Conservation (phyloP, 2,797 vertebrate species). For the Rallus crepitans region DNA sequence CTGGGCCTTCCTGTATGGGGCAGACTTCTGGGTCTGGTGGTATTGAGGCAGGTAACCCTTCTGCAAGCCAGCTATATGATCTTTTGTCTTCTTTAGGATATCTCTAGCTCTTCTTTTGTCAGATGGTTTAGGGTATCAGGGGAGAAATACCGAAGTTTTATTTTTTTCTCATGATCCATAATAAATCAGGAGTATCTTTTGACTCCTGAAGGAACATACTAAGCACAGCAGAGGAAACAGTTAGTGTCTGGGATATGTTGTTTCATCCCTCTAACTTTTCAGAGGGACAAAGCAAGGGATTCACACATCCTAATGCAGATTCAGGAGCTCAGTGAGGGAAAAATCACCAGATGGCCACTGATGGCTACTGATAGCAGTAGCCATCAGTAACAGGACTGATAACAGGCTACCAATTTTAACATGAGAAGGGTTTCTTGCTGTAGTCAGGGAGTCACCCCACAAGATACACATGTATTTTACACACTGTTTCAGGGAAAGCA, state of each 20-base stretch:
- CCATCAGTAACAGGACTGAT: not conserved
- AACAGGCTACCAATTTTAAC: not conserved
- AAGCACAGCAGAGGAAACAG: not conserved
- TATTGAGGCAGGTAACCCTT: not conserved
- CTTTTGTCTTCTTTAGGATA: not conserved
- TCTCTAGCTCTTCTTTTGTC: not conserved
- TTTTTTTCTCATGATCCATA: not conserved
- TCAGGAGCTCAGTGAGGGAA: not conserved
- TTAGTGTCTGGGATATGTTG: not conserved
- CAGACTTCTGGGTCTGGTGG: not conserved
- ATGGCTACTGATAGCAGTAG: not conserved
- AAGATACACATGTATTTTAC: not conserved
- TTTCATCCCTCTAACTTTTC: not conserved
- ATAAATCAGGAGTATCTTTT: not conserved
- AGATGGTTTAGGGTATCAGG: not conserved
- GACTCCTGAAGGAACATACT: not conserved
- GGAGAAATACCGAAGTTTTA: not conserved
- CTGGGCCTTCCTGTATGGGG: not conserved
- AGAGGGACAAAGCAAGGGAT: not conserved
- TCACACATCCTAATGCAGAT: not conserved
- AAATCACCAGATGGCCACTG: not conserved
- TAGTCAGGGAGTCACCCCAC: not conserved
- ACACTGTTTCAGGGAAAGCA: not conserved
- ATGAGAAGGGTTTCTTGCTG: not conserved
- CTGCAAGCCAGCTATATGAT: not conserved